Evolutionary conservation across 2,113 vertebrate species (phyloP), one percentile per base, ranked within the genome.

Genomic region (Tyrannus savana): DNA sequence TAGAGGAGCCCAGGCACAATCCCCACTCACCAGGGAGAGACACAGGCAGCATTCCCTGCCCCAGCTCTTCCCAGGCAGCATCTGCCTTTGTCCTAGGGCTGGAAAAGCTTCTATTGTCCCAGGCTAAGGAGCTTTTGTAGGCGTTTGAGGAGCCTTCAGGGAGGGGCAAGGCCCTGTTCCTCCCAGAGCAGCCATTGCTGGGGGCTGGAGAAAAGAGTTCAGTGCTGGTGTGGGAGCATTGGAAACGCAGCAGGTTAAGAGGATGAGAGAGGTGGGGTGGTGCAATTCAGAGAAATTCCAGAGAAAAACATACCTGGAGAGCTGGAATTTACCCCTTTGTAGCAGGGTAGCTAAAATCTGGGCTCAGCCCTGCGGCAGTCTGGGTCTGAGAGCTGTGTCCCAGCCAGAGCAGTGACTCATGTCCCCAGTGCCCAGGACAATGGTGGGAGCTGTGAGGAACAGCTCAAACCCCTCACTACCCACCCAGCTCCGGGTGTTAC

Each of bases 301-400:
- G 80, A 27, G 72, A 64, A 88, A 28, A 46, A 27, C 17, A 30
- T 2, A 75, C n/a, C 56, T 49, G 12, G 12, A 31, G 86, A 27
- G 64, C 69, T 87, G 87, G 27, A 74, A 44, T 69, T 47, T 53
- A 66, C 33, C 47, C 9, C 6, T 49, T 19, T 11, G n/a, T 7
- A 7, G 7, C 22, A 27, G 30, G 7, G n/a, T 8, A 47, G 37
- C 24, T 37, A 9, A 84, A 95, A 11, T 5, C 10, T 2, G 19
- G 28, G 39, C 64, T 84, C 35, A 68, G 56, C 59, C 19, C 24
- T 0, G 1, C 11, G 41, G n/a, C 0, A 2, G 8, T 1, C 1
- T 4, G 27, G 46, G 37, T 42, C 56, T 17, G 3, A 50, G 25
- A 27, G 53, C 49, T 59, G 53, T 44, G 53, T 25, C 37, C 41